A percentile compares a stretch with the other conserved stretches of the same genome.
These are phyloP conservation scores for Zaprionus africanus DNA, from an alignment of 1,140 invertebrate species.

Conservation along the genomic window DNA sequence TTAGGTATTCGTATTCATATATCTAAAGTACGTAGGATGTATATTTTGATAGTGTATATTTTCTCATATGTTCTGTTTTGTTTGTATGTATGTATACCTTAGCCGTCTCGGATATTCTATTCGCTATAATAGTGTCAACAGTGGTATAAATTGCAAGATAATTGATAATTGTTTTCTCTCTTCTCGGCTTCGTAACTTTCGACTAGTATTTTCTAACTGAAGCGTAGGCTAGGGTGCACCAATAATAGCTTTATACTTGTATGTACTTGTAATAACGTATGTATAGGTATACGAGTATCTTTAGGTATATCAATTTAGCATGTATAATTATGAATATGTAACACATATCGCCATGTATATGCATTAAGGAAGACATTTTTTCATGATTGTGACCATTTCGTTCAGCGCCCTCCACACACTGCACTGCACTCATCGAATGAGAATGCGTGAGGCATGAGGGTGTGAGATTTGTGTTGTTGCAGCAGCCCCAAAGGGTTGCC, in stretches of 20 bases:
- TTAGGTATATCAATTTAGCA: conserved; percentile 40
- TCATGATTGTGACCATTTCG: conserved; percentile 84
- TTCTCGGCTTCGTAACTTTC: conserved; percentile 3
- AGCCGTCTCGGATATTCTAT: conserved; percentile 24
- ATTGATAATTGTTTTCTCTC: conserved; percentile 42
- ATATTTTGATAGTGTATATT: conserved; percentile 52
- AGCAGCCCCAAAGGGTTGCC: conserved; percentile 10
- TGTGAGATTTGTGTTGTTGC: conserved; percentile 8
- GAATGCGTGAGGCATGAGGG: conserved; percentile 6
- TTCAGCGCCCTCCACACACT: conserved; percentile 53
- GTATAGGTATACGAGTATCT: conserved; percentile 27
- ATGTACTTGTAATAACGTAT: conserved; percentile 15
- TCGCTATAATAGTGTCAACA: conserved; percentile 64
- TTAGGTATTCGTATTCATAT: conserved; percentile 26
- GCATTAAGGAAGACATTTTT: conserved; percentile 84
- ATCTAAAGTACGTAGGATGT: conserved; percentile 21
- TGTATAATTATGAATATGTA: conserved; percentile 62
- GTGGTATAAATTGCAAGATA: conserved; percentile 72
- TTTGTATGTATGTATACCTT: conserved; percentile 22
- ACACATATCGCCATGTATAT: conserved; percentile 78
- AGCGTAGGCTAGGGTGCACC: conserved; percentile 68
- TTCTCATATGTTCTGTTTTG: conserved; percentile 41
- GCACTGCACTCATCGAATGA: conserved; percentile 30
- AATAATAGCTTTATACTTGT: conserved; percentile 53
- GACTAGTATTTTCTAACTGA: conserved; percentile 63